phyloP scores from a whole-genome alignment of 2,797 vertebrate species.

The Menidia menidia region DNA sequence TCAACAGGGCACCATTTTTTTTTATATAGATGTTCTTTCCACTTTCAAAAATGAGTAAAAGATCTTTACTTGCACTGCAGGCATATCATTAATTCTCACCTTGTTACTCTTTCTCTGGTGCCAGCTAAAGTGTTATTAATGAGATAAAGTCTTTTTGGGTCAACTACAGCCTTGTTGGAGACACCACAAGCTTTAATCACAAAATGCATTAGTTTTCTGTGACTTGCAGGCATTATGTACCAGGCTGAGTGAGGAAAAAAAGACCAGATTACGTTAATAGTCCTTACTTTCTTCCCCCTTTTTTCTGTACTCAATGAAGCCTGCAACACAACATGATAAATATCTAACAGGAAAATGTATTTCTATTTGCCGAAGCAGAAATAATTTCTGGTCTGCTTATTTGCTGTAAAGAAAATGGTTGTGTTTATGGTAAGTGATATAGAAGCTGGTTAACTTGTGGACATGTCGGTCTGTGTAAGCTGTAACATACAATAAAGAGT shows the following conservation, averaged over 20 bases:
- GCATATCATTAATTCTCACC: not conserved
- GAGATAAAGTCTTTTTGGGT: not conserved
- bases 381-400: too few species aligned
- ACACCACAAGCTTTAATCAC: not conserved
- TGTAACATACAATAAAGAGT: not conserved
- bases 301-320: too few species aligned
- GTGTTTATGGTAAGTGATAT: not conserved
- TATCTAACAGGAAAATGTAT: too few species aligned
- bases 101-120: not conserved
- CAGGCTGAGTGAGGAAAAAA: not conserved
- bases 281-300: too few species aligned
- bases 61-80: not conserved
- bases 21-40: not conserved
- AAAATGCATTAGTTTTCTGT: not conserved
- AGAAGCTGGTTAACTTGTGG: not conserved
- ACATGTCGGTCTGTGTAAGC: not conserved
- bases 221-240: not conserved
- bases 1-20: not conserved
- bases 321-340: too few species aligned
- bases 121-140: not conserved
- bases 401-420: not conserved
- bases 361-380: too few species aligned
- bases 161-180: not conserved
- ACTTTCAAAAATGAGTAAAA: too few species aligned
- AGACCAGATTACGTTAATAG: not conserved